Base-by-base conservation (phyloP, 2,888 invertebrate species). In the Patella depressa region DNA sequence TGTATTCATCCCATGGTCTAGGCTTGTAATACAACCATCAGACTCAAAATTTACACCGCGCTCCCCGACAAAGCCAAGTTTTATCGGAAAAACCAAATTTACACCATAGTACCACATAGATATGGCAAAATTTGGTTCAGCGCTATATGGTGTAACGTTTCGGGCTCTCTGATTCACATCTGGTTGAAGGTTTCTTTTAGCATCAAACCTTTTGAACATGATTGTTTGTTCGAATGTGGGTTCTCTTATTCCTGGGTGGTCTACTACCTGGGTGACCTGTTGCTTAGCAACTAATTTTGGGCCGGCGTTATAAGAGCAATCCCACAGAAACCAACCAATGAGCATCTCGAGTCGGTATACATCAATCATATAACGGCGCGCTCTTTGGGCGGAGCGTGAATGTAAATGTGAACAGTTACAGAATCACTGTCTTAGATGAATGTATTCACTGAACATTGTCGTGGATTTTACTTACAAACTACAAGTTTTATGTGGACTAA, bases 241-340 rank as follows among this genome's bases (percentile, higher is more conserved):
- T 84, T 86, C 87, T 77, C 74, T 76, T 14, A 69, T 74, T 83
- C 88, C 84, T 91, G 91, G 88, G 91, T 90, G 91, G 91, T 89
- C 91, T 85, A 80, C 87, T 83, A 88, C 89, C 85, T 88, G 86
- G 89, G 90, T 87, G 90, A 89, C 88, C 89, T 85, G 90, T 90
- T 90, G 90, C 90, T 86, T 85, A 83, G 91, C 89, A 90, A 90
- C 90, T 88, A 89, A 91, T 90, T 88, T 88, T 82, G 84, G 88
- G 86, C 86, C 84, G 86, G 84, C 87, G 87, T 86, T 87, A 86
- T 85, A 84, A 85, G 86, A 87, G 85, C 85, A 84, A 84, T 85
- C 87, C 86, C 83, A 85, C 87, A 80, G 83, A 82, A 81, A 85
- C 81, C 81, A 85, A 84, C 89, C 89, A 90, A 90, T 90, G 85